Evolutionary conservation across 2,797 vertebrate genomes (phyloP).

Genomic region (Echeneis naucrates): DNA sequence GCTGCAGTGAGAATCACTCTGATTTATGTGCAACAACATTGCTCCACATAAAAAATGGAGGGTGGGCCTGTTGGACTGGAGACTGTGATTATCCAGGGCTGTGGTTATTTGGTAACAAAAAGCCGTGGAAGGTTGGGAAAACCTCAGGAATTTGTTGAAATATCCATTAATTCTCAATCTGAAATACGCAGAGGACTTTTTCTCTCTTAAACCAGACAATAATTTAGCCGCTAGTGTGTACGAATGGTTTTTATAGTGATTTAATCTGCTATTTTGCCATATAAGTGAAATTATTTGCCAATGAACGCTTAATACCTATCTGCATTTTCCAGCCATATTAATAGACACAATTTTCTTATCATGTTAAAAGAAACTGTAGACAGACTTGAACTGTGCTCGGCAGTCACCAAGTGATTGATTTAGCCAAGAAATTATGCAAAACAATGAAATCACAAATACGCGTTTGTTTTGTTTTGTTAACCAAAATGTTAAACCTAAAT

Average conservation of each 20-base stretch:
- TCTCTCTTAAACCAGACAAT: not conserved
- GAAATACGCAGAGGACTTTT: not conserved
- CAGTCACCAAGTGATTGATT: constrained; percentile 2
- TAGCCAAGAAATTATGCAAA: constrained; percentile 9
- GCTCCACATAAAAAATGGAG: too few species aligned
- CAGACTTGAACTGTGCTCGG: not conserved
- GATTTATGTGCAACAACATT: too few species aligned
- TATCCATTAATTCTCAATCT: not conserved
- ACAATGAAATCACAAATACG: constrained; percentile 14
- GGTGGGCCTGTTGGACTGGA: not conserved
- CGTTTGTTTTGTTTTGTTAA: constrained; percentile 4
- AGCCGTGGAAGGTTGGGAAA: not conserved
- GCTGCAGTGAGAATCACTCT: not conserved
- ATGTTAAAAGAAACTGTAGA: constrained; percentile 3
- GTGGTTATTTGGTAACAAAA: not conserved
- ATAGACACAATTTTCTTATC: constrained; percentile 9
- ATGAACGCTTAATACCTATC: too few species aligned
- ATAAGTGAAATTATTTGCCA: not conserved
- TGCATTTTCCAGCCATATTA: not conserved
- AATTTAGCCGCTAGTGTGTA: not conserved
- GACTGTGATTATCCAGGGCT: not conserved
- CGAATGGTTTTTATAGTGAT: not conserved
- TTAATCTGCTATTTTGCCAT: not conserved
- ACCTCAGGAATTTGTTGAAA: constrained; percentile 2
- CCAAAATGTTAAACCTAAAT: constrained; percentile 22